Conservation (phyloP, 2,113 vertebrate species). For the rabbit (Oryctolagus cuniculus) region DNA sequence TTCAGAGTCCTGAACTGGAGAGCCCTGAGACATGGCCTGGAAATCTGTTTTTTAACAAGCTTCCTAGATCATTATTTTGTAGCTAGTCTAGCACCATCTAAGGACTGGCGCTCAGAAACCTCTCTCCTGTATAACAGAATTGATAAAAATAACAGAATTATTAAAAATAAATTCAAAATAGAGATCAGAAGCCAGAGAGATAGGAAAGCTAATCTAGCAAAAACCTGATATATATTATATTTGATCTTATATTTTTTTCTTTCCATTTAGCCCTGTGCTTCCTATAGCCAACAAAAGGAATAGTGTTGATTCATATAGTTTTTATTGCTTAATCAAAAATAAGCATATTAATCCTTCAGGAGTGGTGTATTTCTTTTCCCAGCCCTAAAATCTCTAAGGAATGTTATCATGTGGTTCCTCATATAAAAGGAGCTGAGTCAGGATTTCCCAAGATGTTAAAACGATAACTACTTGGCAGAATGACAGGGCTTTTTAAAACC, state of each 20-base stretch:
- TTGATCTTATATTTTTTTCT: slow-evolving; percentile 26
- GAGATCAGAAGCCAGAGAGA: slow-evolving; percentile 16
- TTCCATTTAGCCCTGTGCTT: slow-evolving; percentile 53
- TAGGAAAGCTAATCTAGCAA: slow-evolving; percentile 46
- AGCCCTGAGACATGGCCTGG: neutral
- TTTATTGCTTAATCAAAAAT: slow-evolving; percentile 23
- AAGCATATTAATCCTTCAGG: slow-evolving; percentile 13
- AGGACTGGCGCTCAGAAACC: neutral
- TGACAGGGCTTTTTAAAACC: neutral
- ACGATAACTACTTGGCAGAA: slow-evolving; percentile 58
- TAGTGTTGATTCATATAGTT: slow-evolving; percentile 12
- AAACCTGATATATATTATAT: neutral
- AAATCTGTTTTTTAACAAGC: slow-evolving; percentile 7
- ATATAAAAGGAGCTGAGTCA: neutral
- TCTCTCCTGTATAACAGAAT: slow-evolving; percentile 40
- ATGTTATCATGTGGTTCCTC: slow-evolving; percentile 15
- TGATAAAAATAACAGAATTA: slow-evolving; percentile 24
- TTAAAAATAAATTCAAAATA: slow-evolving; percentile 51
- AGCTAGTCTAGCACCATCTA: slow-evolving; percentile 1
- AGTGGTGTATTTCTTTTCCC: neutral
- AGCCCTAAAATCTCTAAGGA: neutral
- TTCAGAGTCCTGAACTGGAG: slow-evolving; percentile 13
- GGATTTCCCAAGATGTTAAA: slow-evolving; percentile 29
- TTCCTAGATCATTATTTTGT: neutral
- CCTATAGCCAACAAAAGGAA: slow-evolving; percentile 35